Percentiles rank a stretch among this genome's conserved stretches.
phyloP scores from a whole-genome alignment of 2,888 invertebrate species.

The Papilio protenor region DNA sequence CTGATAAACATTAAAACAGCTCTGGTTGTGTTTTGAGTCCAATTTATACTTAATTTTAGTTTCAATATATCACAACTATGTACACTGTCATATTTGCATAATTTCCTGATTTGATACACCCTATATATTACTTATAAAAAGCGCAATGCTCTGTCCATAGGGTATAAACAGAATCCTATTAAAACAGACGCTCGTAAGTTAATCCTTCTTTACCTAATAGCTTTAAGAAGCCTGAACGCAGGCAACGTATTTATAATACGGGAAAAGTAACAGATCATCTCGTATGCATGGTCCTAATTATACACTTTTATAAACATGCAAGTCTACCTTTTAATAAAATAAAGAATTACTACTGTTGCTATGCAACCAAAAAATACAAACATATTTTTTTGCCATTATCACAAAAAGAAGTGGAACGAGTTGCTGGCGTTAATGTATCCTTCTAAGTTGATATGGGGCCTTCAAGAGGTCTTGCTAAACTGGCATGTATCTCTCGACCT shows the following conservation, averaged over 20 bases:
- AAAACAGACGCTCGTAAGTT: conserved; percentile 33
- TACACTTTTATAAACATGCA: not conserved
- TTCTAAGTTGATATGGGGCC: no score
- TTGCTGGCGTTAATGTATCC: no score
- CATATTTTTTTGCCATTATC: not conserved
- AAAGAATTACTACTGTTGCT: not conserved
- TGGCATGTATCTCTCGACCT: no score
- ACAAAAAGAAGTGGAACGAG: no score
- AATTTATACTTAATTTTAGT: no score
- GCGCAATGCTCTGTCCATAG: conserved; percentile 37
- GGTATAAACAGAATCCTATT: conserved; percentile 42
- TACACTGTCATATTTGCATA: not conserved
- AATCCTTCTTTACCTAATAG: conserved; percentile 43
- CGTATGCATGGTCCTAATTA: conserved; percentile 13
- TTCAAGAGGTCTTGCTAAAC: no score
- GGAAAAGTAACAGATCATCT: conserved; percentile 38
- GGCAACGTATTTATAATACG: conserved; percentile 28
- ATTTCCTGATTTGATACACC: not conserved
- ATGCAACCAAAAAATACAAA: not conserved
- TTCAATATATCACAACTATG: not conserved
- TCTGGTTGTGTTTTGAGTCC: no score
- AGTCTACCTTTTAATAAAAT: not conserved
- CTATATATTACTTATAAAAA: conserved; percentile 18
- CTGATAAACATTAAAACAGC: no score
- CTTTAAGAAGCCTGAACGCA: conserved; percentile 44